phyloP scores from a whole-genome alignment of 2,113 vertebrate species.

The Clarias macrocephalus region DNA sequence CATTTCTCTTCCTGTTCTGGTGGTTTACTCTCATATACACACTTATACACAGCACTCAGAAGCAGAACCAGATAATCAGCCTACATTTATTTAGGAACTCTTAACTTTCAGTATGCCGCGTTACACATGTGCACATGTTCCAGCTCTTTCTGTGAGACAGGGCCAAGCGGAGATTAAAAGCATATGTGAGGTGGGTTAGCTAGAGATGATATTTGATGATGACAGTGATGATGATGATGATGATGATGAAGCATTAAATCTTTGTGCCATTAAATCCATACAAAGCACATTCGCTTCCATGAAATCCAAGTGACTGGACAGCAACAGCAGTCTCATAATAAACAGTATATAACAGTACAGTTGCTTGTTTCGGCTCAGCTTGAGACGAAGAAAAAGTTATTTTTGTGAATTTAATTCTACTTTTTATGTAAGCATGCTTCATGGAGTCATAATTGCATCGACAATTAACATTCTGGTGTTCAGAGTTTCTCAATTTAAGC shows the following conservation, averaged over 20 bases:
- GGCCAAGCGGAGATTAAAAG: not conserved
- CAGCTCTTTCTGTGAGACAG: not conserved
- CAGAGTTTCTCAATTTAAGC: not conserved
- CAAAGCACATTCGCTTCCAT: not conserved
- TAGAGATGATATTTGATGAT: not conserved
- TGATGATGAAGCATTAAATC: not conserved
- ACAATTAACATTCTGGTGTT: not conserved
- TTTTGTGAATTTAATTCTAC: not conserved
- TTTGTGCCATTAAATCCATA: too few species aligned
- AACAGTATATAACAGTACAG: not conserved
- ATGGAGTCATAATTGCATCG: not conserved
- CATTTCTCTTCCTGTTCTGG: constrained; percentile 24
- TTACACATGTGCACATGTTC: not conserved
- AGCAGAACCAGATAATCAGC: not conserved
- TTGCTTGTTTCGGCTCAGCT: not conserved
- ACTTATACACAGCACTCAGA: constrained; percentile 22
- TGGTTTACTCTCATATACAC: constrained; percentile 27
- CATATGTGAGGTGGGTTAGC: constrained; percentile 4
- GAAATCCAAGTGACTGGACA: not conserved
- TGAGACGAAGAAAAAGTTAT: not conserved
- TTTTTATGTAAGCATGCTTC: not conserved
- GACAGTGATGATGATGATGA: not conserved
- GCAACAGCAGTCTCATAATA: not conserved
- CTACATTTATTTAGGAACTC: constrained; percentile 14
- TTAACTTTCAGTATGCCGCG: not conserved